These are phyloP conservation scores for Edolisoma coerulescens DNA, from an alignment of 2,113 vertebrate species.

Conservation along the genomic window DNA sequence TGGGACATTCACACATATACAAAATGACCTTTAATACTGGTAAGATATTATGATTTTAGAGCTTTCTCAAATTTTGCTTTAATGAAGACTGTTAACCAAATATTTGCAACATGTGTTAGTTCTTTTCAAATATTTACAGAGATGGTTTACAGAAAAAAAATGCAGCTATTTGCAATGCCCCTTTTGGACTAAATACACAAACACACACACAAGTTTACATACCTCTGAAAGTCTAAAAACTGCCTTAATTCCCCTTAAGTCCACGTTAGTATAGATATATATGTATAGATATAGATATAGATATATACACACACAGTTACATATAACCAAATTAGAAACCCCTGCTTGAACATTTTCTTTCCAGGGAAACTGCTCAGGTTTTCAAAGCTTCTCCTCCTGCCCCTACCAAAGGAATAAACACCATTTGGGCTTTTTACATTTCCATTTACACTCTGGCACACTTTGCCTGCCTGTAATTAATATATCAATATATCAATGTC, in stretches of 20 bases:
- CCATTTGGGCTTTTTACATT: not conserved
- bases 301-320: not conserved
- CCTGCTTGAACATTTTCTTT: not conserved
- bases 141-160: not conserved
- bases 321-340: not conserved
- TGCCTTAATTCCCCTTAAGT: not conserved
- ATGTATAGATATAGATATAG: not conserved
- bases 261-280: not conserved
- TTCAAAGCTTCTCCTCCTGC: not conserved
- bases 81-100: not conserved
- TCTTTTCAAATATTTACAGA: constrained; percentile 11
- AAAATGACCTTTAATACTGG: not conserved
- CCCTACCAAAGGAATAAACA: not conserved
- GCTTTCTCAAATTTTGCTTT: not conserved
- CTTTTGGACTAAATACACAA: not conserved
- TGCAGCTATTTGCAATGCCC: not conserved
- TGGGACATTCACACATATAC: not conserved
- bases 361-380: not conserved
- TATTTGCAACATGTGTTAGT: not conserved
- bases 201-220: not conserved
- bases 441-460: not conserved
- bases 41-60: not conserved
- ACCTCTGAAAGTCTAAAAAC: not conserved
- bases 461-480: not conserved
- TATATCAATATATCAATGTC: not conserved